A percentile compares a stretch with the other conserved stretches of the same genome.
Conservation (phyloP, 2,113 vertebrate species). For the Oreochromis niloticus region DNA sequence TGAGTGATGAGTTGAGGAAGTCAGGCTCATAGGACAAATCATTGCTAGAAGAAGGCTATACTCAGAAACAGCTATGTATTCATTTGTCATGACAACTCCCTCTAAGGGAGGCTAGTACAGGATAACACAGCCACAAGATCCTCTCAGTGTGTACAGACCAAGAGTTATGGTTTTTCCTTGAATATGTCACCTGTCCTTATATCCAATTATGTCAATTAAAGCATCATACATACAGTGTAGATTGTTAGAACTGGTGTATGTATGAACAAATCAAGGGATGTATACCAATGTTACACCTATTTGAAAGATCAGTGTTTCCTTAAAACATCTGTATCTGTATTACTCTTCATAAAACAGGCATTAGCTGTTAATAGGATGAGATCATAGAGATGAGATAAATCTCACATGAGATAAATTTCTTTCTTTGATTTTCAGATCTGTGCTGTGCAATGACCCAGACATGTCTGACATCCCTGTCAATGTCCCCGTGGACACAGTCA, state of each 20-base stretch:
- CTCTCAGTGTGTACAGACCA: background rate
- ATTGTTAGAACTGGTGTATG: background rate
- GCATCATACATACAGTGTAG: background rate
- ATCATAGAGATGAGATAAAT: background rate
- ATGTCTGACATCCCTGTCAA: constrained; percentile 90
- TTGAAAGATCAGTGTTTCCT: background rate
- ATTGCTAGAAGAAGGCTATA: background rate
- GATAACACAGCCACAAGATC: background rate
- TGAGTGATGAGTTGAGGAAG: background rate
- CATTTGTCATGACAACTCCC: background rate
- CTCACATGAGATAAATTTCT: background rate
- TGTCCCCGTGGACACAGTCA: constrained; percentile 85
- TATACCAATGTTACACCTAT: background rate
- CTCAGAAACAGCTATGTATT: background rate
- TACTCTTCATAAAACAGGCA: background rate
- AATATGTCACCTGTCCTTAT: background rate
- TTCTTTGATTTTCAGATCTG: constrained; percentile 70
- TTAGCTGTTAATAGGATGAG: background rate
- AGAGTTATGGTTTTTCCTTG: background rate
- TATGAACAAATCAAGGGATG: background rate
- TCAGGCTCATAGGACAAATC: background rate
- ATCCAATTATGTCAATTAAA: background rate
- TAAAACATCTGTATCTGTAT: background rate
- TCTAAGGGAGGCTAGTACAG: background rate
- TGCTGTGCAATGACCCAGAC: constrained; percentile 91